Evolutionary conservation across 2,113 vertebrate genomes (phyloP).

Genomic region (Vulpes vulpes): DNA sequence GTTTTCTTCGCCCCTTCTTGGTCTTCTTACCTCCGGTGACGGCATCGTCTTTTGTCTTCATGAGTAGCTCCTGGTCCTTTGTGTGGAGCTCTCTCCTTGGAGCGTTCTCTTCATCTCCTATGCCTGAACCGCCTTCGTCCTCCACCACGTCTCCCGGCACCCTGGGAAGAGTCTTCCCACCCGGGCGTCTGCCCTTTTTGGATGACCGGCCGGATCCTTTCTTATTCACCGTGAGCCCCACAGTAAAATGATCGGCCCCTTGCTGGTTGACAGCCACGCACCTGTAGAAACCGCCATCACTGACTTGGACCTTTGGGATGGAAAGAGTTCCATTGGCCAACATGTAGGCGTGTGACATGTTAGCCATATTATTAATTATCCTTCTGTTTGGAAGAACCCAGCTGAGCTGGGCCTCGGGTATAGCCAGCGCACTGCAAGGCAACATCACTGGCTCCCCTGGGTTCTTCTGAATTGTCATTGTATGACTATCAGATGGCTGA

Average conservation of each 20-base stretch:
- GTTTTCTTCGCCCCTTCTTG: constrained; percentile 84
- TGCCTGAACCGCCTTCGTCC: constrained; percentile 91
- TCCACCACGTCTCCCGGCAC: constrained; percentile 81
- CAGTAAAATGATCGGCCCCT: constrained; percentile 89
- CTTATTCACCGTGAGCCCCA: constrained; percentile 87
- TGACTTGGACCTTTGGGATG: constrained; percentile 86
- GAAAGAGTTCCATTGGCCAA: constrained; percentile 89
- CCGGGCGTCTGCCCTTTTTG: constrained; percentile 87
- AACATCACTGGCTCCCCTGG: constrained; percentile 87
- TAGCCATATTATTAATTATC: constrained; percentile 85
- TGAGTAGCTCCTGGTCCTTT: constrained; percentile 70
- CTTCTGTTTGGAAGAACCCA: constrained; percentile 93
- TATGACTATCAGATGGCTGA: constrained; percentile 81
- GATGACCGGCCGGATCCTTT: constrained; percentile 83
- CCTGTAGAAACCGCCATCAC: constrained; percentile 92
- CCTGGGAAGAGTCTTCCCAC: constrained; percentile 84
- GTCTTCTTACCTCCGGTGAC: constrained; percentile 52
- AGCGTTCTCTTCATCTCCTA: neutral
- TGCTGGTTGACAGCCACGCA: constrained; percentile 93
- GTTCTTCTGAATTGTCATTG: constrained; percentile 82
- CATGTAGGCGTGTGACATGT: constrained; percentile 86
- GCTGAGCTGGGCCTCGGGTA: constrained; percentile 91
- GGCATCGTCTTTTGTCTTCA: constrained; percentile 60
- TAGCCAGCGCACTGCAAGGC: constrained; percentile 87
- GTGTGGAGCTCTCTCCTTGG: accelerated